Conservation (phyloP, 2,113 vertebrate species). For the Neomonachus schauinslandi region DNA sequence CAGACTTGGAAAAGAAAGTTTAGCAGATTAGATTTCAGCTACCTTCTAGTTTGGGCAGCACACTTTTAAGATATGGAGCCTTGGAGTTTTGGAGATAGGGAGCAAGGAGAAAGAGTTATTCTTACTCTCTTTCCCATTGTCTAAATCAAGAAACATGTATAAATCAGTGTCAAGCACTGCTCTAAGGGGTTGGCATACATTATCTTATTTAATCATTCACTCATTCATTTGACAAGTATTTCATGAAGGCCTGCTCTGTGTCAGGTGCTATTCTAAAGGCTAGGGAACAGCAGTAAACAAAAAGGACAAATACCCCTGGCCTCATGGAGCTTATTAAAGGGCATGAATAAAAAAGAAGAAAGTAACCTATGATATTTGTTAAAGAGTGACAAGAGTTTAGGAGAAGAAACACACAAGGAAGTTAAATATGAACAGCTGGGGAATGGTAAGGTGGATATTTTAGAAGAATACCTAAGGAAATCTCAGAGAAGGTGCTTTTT, state of each 20-base stretch:
- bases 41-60: neutral
- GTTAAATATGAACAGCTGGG: neutral
- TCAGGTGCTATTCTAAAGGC: neutral
- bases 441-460: neutral
- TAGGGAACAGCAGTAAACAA: neutral
- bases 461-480: neutral
- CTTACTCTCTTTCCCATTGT: neutral
- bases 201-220: neutral
- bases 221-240: neutral
- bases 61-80: neutral
- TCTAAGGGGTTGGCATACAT: neutral
- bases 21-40: neutral
- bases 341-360: neutral
- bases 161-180: neutral
- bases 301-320: neutral
- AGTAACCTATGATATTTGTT: neutral
- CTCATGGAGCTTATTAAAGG: neutral
- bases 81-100: neutral
- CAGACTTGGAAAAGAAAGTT: neutral
- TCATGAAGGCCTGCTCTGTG: neutral
- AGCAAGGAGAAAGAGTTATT: neutral
- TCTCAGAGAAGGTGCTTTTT: neutral
- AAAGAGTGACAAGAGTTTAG: neutral
- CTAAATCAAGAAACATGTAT: neutral
- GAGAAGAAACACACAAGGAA: neutral